Evolutionary conservation across 37 sponge, comb jelly and placozoan species (phyloP).

Genomic region (Geodia barretti): DNA sequence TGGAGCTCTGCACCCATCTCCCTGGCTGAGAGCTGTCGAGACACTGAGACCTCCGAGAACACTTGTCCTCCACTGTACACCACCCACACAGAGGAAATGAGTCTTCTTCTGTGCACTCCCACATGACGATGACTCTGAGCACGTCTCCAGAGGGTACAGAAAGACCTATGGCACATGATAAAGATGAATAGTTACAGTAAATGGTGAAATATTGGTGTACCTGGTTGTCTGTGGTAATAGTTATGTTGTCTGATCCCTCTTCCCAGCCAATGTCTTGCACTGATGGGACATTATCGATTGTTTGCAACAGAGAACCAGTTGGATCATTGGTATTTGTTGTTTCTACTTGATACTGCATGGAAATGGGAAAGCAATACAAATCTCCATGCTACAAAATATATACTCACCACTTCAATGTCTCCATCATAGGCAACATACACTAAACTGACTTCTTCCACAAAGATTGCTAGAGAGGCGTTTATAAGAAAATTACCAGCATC

Average conservation of each 20-base stretch:
- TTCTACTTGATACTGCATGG: background rate
- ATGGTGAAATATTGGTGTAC: no score
- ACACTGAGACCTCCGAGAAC: constrained; percentile 72
- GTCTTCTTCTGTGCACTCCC: constrained; percentile 24
- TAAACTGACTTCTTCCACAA: background rate
- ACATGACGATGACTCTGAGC: constrained; percentile 47
- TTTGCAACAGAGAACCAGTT: background rate
- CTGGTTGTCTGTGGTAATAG: background rate
- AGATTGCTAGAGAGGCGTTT: background rate
- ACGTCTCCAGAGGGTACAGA: constrained; percentile 49
- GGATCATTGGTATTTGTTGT: background rate
- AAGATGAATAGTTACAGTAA: no score
- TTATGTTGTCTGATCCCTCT: background rate
- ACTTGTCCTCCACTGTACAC: constrained; percentile 90
- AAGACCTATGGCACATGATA: constrained; percentile 56
- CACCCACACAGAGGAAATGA: constrained; percentile 87
- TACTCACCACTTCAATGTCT: background rate
- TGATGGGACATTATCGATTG: background rate
- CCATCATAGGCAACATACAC: background rate
- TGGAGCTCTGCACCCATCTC: constrained; percentile 41
- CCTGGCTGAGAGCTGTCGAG: constrained; percentile 33
- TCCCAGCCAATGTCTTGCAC: background rate
- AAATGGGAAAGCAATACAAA: background rate
- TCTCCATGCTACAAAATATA: background rate
- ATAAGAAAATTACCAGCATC: background rate